phyloP scores from a whole-genome alignment of 2,888 invertebrate genomes.

The Ennomos erosarius region DNA sequence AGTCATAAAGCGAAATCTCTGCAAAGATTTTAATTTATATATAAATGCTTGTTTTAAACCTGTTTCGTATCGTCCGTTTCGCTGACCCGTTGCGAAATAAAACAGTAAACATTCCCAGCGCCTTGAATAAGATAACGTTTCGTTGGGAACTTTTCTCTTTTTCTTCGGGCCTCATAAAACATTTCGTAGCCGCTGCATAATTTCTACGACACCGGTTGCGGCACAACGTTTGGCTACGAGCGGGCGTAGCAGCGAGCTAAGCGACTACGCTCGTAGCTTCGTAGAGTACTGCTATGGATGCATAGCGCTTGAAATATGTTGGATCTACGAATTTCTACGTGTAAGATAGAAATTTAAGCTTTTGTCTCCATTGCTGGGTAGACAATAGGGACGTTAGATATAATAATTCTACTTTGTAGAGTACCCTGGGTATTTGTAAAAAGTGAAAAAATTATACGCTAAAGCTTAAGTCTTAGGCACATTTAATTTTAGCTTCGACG shows the following conservation, averaged over 20 bases:
- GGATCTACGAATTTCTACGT: too few species aligned
- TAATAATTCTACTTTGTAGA: too few species aligned
- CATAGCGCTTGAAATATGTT: not conserved
- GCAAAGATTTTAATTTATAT: too few species aligned
- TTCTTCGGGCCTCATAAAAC: slow-evolving; percentile 60
- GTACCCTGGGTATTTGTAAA: not conserved
- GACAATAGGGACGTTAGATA: too few species aligned
- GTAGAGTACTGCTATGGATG: slow-evolving; percentile 2
- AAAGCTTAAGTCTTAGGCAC: slow-evolving; percentile 1
- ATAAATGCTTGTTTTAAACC: not conserved
- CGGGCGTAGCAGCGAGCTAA: not conserved
- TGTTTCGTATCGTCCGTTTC: slow-evolving; percentile 5
- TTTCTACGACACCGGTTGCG: slow-evolving; percentile 31
- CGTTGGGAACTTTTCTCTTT: slow-evolving; percentile 56
- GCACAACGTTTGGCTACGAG: not conserved
- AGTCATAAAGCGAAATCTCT: too few species aligned
- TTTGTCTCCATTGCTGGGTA: too few species aligned
- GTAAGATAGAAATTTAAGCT: too few species aligned
- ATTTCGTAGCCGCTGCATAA: slow-evolving; percentile 60
- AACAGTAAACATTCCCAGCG: slow-evolving; percentile 38
- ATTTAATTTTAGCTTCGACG: slow-evolving; percentile 14
- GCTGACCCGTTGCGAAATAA: slow-evolving; percentile 42
- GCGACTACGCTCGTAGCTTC: not conserved
- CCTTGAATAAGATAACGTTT: slow-evolving; percentile 50
- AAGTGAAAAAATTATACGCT: not conserved